phyloP scores from a whole-genome alignment of 2,888 invertebrate species.

The Cacoxenus indagator region DNA sequence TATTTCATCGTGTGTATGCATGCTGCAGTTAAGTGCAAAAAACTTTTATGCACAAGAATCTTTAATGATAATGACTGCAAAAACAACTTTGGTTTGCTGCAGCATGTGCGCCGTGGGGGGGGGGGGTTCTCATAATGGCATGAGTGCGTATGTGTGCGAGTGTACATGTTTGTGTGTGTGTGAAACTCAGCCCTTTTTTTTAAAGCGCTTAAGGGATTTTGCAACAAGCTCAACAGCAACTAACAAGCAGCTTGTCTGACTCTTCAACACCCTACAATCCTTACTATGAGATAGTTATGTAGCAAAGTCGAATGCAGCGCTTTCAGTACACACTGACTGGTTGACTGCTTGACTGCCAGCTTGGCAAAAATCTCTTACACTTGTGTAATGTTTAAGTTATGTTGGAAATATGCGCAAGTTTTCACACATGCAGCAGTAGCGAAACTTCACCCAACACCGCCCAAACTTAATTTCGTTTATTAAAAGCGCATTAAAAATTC shows the following conservation, averaged over 20 bases:
- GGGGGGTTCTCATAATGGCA: background rate
- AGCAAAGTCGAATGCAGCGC: background rate
- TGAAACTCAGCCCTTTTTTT: constrained; percentile 11
- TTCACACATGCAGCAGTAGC: constrained; percentile 27
- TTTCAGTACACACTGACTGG: too few species aligned
- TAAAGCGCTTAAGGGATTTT: constrained; percentile 15
- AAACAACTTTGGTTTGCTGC: constrained; percentile 31
- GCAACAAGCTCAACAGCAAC: background rate
- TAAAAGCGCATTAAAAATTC: constrained; percentile 58
- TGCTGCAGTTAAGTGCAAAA: constrained; percentile 22
- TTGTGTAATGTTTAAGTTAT: constrained; percentile 10
- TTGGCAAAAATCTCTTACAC: background rate
- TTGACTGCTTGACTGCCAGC: background rate
- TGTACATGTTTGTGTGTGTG: background rate
- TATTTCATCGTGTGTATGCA: constrained; percentile 28
- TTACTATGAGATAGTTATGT: background rate
- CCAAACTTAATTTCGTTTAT: constrained; percentile 37
- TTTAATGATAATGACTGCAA: constrained; percentile 58
- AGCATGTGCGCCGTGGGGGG: background rate
- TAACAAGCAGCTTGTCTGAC: background rate
- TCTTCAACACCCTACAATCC: background rate
- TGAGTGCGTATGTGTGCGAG: background rate
- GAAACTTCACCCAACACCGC: background rate
- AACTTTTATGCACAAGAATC: constrained; percentile 44
- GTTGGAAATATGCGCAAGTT: constrained; percentile 35